Conservation (phyloP, 2,797 vertebrate species). For the Cossypha heuglini region DNA sequence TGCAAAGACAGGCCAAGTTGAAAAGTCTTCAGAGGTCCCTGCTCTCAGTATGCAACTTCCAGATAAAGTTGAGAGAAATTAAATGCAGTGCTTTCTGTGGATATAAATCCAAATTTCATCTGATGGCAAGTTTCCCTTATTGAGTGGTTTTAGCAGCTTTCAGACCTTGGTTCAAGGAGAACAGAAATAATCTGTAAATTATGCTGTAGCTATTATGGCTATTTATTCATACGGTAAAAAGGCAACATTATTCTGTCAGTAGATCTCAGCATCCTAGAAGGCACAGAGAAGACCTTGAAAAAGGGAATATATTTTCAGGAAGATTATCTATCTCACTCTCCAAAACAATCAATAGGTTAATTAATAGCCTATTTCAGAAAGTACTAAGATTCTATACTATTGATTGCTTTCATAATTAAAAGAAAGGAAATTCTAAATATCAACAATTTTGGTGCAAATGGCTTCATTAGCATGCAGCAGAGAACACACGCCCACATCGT, state of each 20-base stretch:
- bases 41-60: not conserved
- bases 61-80: slow-evolving; percentile 27
- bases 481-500: slow-evolving; percentile 1
- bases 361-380: slow-evolving; percentile 49
- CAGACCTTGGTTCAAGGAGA: slow-evolving; percentile 51
- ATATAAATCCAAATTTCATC: slow-evolving; percentile 8
- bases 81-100: slow-evolving; percentile 3
- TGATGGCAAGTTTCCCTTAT: not conserved
- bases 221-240: slow-evolving; percentile 34
- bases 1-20: not conserved
- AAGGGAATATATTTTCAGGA: not conserved
- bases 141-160: not conserved
- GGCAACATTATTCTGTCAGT: slow-evolving; percentile 17
- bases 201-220: slow-evolving; percentile 18
- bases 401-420: slow-evolving; percentile 65
- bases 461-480: slow-evolving; percentile 40
- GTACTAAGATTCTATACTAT: slow-evolving; percentile 38
- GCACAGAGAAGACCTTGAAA: slow-evolving; percentile 7
- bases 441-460: slow-evolving; percentile 36
- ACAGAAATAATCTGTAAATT: slow-evolving; percentile 40
- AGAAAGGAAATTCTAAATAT: slow-evolving; percentile 58
- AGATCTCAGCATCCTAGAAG: slow-evolving; percentile 11
- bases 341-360: slow-evolving; percentile 43
- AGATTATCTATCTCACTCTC: slow-evolving; percentile 11
- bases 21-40: slow-evolving; percentile 25